These are phyloP conservation scores for Diploptera punctata DNA, from an alignment of 2,888 invertebrate species.

Conservation along the genomic window DNA sequence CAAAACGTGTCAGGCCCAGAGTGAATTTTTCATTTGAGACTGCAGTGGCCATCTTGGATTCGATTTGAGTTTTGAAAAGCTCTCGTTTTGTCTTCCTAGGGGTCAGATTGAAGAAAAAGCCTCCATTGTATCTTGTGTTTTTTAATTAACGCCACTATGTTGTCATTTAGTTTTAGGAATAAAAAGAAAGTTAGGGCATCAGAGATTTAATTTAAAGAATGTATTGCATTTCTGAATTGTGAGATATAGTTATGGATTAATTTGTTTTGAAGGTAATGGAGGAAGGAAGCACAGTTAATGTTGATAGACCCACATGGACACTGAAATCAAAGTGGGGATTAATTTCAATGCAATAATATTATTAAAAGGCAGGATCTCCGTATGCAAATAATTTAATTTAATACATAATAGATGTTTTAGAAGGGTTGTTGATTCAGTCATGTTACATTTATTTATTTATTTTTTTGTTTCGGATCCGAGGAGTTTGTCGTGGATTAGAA, in stretches of 20 bases:
- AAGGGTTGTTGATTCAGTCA: conserved; percentile 38
- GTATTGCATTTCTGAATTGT: not conserved
- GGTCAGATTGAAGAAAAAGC: conserved; percentile 33
- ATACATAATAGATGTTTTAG: conserved; percentile 32
- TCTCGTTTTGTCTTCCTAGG: conserved; percentile 43
- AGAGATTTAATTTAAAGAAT: not conserved
- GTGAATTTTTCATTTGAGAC: conserved; percentile 40
- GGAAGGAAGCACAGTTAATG: conserved; percentile 6
- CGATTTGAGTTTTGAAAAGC: conserved; percentile 39
- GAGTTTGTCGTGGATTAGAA: conserved; percentile 2
- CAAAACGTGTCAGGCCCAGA: conserved; percentile 43
- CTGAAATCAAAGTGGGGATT: conserved; percentile 29
- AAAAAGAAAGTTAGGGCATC: not conserved
- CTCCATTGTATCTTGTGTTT: conserved; percentile 32
- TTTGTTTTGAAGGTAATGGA: conserved; percentile 9
- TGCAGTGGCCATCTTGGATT: conserved; percentile 40
- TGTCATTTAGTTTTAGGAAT: conserved; percentile 1
- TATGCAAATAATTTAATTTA: conserved; percentile 35
- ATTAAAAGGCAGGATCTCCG: conserved; percentile 33
- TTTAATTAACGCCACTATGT: not conserved
- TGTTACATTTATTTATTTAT: conserved; percentile 10
- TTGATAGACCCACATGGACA: conserved; percentile 25
- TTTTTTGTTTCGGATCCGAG: conserved; percentile 35
- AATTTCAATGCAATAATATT: conserved; percentile 37
- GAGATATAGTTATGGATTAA: not conserved